Evolutionary conservation across 2,797 vertebrate genomes (phyloP).

Genomic region (Rhynchotus rufescens): DNA sequence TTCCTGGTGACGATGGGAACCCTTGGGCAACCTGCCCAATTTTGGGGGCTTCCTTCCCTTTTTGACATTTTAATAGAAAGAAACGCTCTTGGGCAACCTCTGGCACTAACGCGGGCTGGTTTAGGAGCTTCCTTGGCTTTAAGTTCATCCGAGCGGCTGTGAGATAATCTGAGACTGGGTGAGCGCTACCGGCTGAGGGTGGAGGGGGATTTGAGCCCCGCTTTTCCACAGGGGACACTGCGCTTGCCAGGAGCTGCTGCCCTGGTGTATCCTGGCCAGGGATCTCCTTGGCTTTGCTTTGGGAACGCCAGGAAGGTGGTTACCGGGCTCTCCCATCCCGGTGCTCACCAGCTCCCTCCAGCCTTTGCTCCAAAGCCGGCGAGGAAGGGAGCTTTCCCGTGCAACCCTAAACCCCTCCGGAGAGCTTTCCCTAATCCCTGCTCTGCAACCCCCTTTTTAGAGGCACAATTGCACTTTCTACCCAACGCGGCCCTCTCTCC

Average conservation of each 20-base stretch:
- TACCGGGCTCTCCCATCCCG: too few relatives aligned
- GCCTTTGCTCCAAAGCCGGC: too few relatives aligned
- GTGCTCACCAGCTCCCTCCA: too few relatives aligned
- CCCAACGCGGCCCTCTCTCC: neutral
- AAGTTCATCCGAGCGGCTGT: fast-evolving
- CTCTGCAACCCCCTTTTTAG: neutral
- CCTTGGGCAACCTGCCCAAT: fast-evolving
- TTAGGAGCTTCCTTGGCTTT: neutral
- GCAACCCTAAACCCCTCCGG: neutral
- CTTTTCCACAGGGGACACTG: neutral
- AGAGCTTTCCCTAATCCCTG: neutral
- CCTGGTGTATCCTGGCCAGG: too few relatives aligned
- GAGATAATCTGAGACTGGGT: neutral
- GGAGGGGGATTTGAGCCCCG: neutral
- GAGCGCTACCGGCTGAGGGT: too few relatives aligned
- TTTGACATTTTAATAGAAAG: neutral
- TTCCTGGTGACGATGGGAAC: neutral
- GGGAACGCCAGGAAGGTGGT: too few relatives aligned
- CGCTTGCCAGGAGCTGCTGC: neutral
- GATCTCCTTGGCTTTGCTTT: too few relatives aligned
- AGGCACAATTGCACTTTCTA: neutral
- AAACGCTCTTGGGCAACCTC: neutral
- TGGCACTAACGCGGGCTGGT: fast-evolving
- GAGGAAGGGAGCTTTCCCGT: neutral
- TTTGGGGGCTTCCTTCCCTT: neutral